These are phyloP conservation scores for Brachystomella parvula DNA, from an alignment of 1,140 invertebrate genomes.

Conservation along the genomic window DNA sequence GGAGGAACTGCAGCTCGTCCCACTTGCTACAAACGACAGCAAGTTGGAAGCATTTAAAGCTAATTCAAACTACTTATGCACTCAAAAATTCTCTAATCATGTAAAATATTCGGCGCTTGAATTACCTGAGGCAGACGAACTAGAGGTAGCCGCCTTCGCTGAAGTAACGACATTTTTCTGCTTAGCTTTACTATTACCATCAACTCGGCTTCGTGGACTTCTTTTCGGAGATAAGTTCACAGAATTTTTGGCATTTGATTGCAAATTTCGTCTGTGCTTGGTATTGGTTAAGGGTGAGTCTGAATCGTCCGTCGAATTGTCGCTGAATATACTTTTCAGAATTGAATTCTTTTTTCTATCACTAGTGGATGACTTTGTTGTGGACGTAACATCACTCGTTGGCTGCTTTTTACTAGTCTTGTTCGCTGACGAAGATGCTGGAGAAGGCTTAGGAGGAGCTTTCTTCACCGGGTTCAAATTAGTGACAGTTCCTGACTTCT, in stretches of 20 bases:
- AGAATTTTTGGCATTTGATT: not conserved
- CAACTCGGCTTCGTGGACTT: not conserved
- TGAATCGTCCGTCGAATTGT: slow-evolving; percentile 30
- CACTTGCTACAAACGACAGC: not conserved
- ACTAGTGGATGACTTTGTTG: slow-evolving; percentile 3
- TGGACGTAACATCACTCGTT: not conserved
- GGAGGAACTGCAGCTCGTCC: slow-evolving; percentile 16
- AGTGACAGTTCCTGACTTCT: slow-evolving; percentile 7
- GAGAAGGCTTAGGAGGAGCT: not conserved
- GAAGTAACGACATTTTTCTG: too few species aligned
- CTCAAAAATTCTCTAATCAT: not conserved
- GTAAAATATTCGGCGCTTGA: not conserved
- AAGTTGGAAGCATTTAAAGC: not conserved
- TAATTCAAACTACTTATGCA: not conserved
- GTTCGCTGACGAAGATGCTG: not conserved
- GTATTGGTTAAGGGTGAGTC: not conserved
- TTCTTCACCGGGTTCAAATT: slow-evolving; percentile 6
- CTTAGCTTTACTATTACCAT: too few species aligned
- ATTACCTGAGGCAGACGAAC: slow-evolving; percentile 22
- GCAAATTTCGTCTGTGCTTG: slow-evolving; percentile 1
- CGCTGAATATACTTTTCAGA: slow-evolving; percentile 31
- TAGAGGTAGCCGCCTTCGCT: slow-evolving; percentile 9
- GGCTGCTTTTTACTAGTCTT: slow-evolving; percentile 3
- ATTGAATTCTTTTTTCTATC: slow-evolving; percentile 19
- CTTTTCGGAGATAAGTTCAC: not conserved